Evolutionary conservation across 64 coral and sea anemone species (phyloP), one percentile per base, ranked within the genome.

Genomic region (Astreopora myriophthalma): DNA sequence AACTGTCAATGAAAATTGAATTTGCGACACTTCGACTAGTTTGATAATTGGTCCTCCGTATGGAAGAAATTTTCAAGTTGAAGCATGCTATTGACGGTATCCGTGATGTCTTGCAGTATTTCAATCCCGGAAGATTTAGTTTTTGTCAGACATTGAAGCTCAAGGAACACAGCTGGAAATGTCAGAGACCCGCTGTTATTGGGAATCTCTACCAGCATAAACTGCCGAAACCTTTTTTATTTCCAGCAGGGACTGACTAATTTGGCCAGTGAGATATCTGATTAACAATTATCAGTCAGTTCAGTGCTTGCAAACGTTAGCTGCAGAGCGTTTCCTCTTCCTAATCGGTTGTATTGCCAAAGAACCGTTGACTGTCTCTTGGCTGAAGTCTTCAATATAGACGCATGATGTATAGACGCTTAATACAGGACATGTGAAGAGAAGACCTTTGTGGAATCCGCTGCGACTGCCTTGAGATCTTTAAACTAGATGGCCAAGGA

Each of bases 241-340:
- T 60, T 83, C 79, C 55, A 26, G 34, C 79, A 12, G 79, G 20
- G 57, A 64, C 31, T n/a, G n/a, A n/a, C 20, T 83, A 64, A 83
- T 63, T 58, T 66, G 30, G 33, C 1, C 17, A 34, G 76, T 25
- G 33, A 38, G 33, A 14, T 22, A 22, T 55, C 57, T 64, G 25
- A 83, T 83, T 64, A 60, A 14, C 26, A 64, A 10, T 34, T 83
- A 32, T 25, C 52, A 26, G 11, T 65, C 55, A 37, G 31, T 13
- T n/a, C n/a, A n/a, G n/a, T 7, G n/a, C 24, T 10, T 6, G 42
- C 13, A 78, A 27, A n/a, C n/a, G 62, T 66, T 24, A 66, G 20
- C 27, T 3, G n/a, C n/a, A n/a, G n/a, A n/a, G n/a, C n/a, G n/a
- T n/a, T 26, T 7, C 6, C 6, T 26, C 22, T 66, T 46, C 42